phyloP scores from a whole-genome alignment of 2,113 vertebrate genomes.

The Circaetus cinerascens region DNA sequence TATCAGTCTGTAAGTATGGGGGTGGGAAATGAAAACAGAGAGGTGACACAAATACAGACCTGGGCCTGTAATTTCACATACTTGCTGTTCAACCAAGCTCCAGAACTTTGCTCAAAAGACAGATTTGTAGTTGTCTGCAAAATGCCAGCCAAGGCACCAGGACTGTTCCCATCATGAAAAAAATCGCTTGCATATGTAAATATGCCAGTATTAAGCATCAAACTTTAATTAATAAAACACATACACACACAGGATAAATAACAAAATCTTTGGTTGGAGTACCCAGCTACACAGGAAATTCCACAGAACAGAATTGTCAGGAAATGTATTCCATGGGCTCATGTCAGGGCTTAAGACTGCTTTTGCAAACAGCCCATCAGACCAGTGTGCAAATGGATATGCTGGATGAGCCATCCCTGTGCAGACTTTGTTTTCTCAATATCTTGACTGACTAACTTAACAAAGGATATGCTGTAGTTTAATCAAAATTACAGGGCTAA shows the following conservation, averaged over 20 bases:
- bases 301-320: neutral
- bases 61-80: neutral
- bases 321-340: neutral
- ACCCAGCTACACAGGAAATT: neutral
- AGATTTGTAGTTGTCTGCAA: neutral
- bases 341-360: neutral
- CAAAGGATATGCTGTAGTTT: neutral
- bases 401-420: neutral
- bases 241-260: neutral
- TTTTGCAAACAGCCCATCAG: neutral
- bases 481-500: neutral
- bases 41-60: neutral
- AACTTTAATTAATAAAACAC: neutral
- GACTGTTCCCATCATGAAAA: neutral
- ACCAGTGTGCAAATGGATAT: neutral
- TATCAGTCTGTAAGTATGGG: neutral
- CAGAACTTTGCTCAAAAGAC: neutral
- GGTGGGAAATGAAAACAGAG: neutral
- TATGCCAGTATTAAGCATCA: neutral
- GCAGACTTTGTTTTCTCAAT: neutral
- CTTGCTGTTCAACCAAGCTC: neutral
- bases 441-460: neutral
- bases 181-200: neutral
- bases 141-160: neutral
- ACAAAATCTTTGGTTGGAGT: neutral